These are phyloP conservation scores for Salvelinus fontinalis DNA, from an alignment of 2,113 vertebrate species.

Conservation along the genomic window DNA sequence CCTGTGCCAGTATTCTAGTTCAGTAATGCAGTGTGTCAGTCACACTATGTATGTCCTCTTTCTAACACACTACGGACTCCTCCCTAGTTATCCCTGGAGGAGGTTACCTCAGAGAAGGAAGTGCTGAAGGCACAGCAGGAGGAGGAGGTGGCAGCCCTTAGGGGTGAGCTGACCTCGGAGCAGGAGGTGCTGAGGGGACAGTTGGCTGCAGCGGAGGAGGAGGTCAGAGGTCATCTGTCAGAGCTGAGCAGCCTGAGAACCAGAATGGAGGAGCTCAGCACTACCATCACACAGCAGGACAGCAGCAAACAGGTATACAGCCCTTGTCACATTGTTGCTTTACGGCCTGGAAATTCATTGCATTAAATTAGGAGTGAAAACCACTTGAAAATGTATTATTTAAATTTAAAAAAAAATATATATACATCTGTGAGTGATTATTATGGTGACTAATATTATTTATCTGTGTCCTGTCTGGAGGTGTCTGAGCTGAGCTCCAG, in stretches of 20 bases:
- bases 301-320: conserved; percentile 18
- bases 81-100: conserved; percentile 63
- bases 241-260: conserved; percentile 20
- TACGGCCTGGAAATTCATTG: too few species aligned
- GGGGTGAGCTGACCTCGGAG: conserved; percentile 57
- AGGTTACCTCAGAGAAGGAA: conserved; percentile 24
- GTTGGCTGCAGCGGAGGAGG: conserved; percentile 50
- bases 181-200: conserved; percentile 39
- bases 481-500: conserved; percentile 59
- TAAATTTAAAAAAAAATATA: too few species aligned
- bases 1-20: too few species aligned
- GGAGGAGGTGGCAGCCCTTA: conserved; percentile 39
- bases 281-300: conserved; percentile 31
- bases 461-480: conserved; percentile 50
- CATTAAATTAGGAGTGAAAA: too few species aligned
- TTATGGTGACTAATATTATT: too few species aligned
- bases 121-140: conserved; percentile 48
- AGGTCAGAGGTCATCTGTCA: conserved; percentile 27
- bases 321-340: too few species aligned
- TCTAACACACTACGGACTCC: neutral
- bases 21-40: neutral
- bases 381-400: too few species aligned
- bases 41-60: too few species aligned
- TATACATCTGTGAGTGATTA: neutral
- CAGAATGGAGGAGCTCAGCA: conserved; percentile 34